Evolutionary conservation across 2,113 vertebrate species (phyloP).

Genomic region (Stegastes partitus): DNA sequence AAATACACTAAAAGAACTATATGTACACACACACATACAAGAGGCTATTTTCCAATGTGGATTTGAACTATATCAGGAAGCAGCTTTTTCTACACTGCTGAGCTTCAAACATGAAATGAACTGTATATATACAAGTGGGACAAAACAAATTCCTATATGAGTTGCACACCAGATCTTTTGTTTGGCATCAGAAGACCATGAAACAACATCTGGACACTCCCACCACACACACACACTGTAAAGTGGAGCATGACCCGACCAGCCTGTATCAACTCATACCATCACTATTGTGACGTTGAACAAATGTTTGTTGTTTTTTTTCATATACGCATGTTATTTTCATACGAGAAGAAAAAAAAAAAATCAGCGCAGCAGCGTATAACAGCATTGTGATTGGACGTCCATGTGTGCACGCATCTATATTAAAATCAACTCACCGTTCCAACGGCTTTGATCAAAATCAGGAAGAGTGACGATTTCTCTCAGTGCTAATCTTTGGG

Average conservation of each 20-base stretch:
- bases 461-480: conserved; percentile 72
- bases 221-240: not conserved
- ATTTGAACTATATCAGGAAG: too few species aligned
- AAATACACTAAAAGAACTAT: too few species aligned
- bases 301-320: conserved; percentile 19
- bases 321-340: conserved; percentile 33
- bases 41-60: too few species aligned
- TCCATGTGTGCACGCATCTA: conserved; percentile 74
- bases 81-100: too few species aligned
- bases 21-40: not conserved
- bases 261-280: conserved; percentile 22
- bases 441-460: conserved; percentile 70
- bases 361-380: conserved; percentile 14
- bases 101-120: too few species aligned
- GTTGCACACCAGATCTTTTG: not conserved
- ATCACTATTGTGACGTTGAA: conserved; percentile 6
- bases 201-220: not conserved
- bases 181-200: not conserved
- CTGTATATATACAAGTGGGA: too few species aligned
- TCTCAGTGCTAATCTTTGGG: conserved; percentile 65
- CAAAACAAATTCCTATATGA: not conserved
- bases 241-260: not conserved
- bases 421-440: conserved; percentile 84
- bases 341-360: conserved; percentile 16
- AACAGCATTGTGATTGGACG: conserved; percentile 42